Base-by-base conservation (phyloP, 2,888 invertebrate species). In the Leptogaster cylindrica region DNA sequence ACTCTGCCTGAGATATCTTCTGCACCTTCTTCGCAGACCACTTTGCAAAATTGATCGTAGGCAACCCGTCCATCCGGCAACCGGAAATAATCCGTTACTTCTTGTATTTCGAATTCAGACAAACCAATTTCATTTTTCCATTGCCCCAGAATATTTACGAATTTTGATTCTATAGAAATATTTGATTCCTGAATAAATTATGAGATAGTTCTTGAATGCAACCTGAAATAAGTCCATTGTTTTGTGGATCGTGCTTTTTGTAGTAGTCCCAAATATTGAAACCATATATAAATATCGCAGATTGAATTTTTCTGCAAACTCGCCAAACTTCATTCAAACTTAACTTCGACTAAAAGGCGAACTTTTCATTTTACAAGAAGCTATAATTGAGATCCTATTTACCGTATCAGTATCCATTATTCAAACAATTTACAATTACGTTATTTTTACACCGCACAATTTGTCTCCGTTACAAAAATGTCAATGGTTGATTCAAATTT, bases 301-400 rank as follows among this genome's bases (percentile, higher is more conserved):
- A 87, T 70, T 90, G 87, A 77, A 92, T 89, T 84, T 91, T 92
- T 80, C 91, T 90, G 82, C 90, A 91, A 20, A 88, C 88, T 76
- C 89, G 85, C 91, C 91, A 91, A 65, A 91, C 86, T 78, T 89
- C 88, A 50, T 87, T 85, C 70, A 90, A 81, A 65, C 71, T 73
- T 58, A 71, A 27, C 39, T 73, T 69, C 66, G 71, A 68, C 74
- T 75, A 16, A 18, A 16, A 50, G n/a, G n/a, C n/a, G n/a, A n/a
- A n/a, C n/a, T n/a, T n/a, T n/a, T n/a, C n/a, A n/a, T n/a, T n/a
- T n/a, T n/a, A n/a, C n/a, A n/a, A n/a, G n/a, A n/a, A n/a, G n/a
- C n/a, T n/a, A n/a, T n/a, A n/a, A n/a, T n/a, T n/a, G n/a, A n/a
- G n/a, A n/a, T n/a, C n/a, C n/a, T n/a, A n/a, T n/a, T n/a, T n/a